Evolutionary conservation across 2,797 vertebrate genomes (phyloP), one percentile per base, ranked within the genome.

Genomic region (Nothura maculosa): DNA sequence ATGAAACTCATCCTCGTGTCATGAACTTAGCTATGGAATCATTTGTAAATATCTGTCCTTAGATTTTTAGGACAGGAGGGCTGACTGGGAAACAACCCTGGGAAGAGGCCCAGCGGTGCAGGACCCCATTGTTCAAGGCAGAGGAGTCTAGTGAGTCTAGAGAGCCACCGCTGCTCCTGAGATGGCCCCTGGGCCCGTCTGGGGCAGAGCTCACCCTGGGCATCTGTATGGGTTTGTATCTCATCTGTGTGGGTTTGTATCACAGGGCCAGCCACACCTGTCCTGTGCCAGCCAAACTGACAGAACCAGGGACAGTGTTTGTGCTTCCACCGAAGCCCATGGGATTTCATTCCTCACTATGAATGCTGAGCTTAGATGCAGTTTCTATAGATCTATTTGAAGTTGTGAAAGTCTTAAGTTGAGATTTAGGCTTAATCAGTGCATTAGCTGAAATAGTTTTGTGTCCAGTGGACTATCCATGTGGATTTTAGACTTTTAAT

Each of bases 401-500:
- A 90, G 66, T 12, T 78, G n/a, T 58, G 85, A 77, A 81, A 64
- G 83, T 62, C 25, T 85, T 28, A 45, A 57, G 3, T 28, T 75
- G 38, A 6, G 8, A 64, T 77, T 52, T 21, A 62, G 54, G 22
- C 45, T 91, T 91, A 86, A 88, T 81, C 68, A 83, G 19, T 66
- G 32, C 82, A 89, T 83, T 87, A 90, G 42, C 72, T 48, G 58
- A 75, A 82, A 62, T 14, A 18, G 45, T 86, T 92, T 67, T 78
- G 40, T 68, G 73, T 40, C 60, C 61, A 16, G 60, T 54, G 25
- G 54, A 11, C 18, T n/a, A 20, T 55, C 54, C 36, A 13, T 12
- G 48, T 60, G 87, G 87, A 82, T 80, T 89, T 92, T 47, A 68
- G 60, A 81, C 47, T 57, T 94, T 81, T 91, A 86, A 50, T 82